These are phyloP conservation scores for Harpalus rufipes DNA, from an alignment of 2,888 invertebrate genomes.

Conservation along the genomic window DNA sequence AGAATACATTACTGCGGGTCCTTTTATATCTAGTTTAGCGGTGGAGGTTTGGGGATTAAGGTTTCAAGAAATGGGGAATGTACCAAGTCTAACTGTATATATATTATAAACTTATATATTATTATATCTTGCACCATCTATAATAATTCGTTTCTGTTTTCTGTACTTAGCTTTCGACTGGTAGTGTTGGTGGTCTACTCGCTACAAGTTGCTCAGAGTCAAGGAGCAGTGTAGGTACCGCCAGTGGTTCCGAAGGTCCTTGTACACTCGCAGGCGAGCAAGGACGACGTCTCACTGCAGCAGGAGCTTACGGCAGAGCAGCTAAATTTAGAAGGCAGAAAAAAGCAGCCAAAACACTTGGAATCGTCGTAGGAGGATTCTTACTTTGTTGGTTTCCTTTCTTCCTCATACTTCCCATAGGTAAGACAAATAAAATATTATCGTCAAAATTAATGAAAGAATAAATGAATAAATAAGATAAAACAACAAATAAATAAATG, in stretches of 20 bases:
- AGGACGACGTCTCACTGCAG: constrained; percentile 66
- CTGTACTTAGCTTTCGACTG: constrained; percentile 57
- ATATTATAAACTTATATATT: not conserved
- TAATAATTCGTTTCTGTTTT: not conserved
- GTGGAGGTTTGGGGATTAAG: too few relatives aligned
- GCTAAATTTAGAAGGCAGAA: constrained; percentile 81
- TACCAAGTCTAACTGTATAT: too few relatives aligned
- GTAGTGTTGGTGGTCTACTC: constrained; percentile 55
- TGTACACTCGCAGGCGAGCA: constrained; percentile 64
- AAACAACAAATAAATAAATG: too few relatives aligned
- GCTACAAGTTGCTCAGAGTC: constrained; percentile 50
- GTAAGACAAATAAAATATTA: constrained; percentile 76
- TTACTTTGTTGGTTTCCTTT: constrained; percentile 85
- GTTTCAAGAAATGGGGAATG: too few relatives aligned
- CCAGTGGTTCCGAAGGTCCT: constrained; percentile 51
- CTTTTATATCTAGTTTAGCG: too few relatives aligned
- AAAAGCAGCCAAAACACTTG: constrained; percentile 83
- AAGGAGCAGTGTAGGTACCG: constrained; percentile 58
- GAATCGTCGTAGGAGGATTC: constrained; percentile 83
- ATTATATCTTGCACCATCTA: not conserved
- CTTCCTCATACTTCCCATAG: constrained; percentile 83
- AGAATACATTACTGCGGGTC: too few relatives aligned
- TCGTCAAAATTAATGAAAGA: too few relatives aligned
- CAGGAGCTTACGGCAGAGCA: constrained; percentile 72
- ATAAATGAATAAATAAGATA: too few relatives aligned